phyloP scores from a whole-genome alignment of 2,888 invertebrate genomes.

The Drosophila peninsularis region DNA sequence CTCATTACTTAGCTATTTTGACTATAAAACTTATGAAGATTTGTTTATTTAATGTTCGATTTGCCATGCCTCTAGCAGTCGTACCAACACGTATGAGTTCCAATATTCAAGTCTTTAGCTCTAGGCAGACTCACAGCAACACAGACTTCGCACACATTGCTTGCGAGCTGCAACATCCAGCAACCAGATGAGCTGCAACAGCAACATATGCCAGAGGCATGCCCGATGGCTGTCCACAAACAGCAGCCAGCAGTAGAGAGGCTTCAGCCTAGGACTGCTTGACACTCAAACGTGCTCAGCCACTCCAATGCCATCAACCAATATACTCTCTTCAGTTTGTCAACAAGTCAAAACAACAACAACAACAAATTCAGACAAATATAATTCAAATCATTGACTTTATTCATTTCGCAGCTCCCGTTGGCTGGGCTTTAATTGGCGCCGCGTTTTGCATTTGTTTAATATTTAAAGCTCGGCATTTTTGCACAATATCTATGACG shows the following conservation, averaged over 20 bases:
- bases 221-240: not conserved
- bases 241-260: not conserved
- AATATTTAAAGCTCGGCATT: conserved; percentile 62
- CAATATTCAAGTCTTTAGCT: too few relatives aligned
- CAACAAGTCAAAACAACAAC: not conserved
- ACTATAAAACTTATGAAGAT: too few relatives aligned
- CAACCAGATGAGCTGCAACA: not conserved
- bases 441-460: conserved; percentile 45
- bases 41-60: too few relatives aligned
- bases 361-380: not conserved
- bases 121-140: too few relatives aligned
- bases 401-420: conserved; percentile 18
- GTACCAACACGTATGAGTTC: too few relatives aligned
- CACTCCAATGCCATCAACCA: not conserved
- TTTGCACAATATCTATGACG: conserved; percentile 64
- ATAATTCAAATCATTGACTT: conserved; percentile 11
- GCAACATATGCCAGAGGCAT: not conserved
- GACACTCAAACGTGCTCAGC: not conserved
- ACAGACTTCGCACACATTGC: too few relatives aligned
- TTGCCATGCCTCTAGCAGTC: too few relatives aligned
- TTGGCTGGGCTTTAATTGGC: conserved; percentile 19
- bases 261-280: not conserved
- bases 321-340: not conserved
- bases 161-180: not conserved
- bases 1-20: too few relatives aligned